Evolutionary conservation across 2,113 vertebrate genomes (phyloP), one percentile per base, ranked within the genome.

Genomic region (Stercorarius parasiticus): DNA sequence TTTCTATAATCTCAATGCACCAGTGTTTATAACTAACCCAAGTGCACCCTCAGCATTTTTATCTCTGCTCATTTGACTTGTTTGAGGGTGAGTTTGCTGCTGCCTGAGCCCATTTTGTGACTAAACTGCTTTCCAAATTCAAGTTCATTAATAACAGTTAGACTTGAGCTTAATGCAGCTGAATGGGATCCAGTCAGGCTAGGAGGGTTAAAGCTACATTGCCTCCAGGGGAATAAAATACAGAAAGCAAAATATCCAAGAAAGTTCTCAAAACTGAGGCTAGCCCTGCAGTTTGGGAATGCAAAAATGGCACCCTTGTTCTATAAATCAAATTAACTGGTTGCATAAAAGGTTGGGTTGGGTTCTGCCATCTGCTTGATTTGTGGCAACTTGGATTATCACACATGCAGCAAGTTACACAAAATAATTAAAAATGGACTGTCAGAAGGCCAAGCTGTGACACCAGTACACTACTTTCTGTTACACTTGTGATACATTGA

Each of bases 111-210:
- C 49, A 43, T 90, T 88, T 89, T 73, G 69, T 43, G 50, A 53
- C 86, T 82, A 84, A 88, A 78, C 50, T 13, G 64, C 29, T 91
- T 70, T 92, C 53, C 49, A 55, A 67, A 38, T 94, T 94, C 70
- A 86, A 69, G 47, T 84, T 88, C 36, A 89, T 90, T 86, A 84
- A 81, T 71, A 90, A 80, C 19, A 77, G n/a, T 62, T 43, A 93
- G 45, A 91, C n/a, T 65, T 81, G 69, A 88, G 50, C 88, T 85
- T 92, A 95, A 85, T 91, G 56, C 58, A 73, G 58, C 47, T 94
- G 79, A 93, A 93, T 58, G 62, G 69, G 53, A 87, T 90, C 47
- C 82, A 90, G 67, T 89, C 55, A 72, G 62, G 38, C 15, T 69
- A 30, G 21, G 25, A 94, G 27, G 22, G 70, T 76, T 80, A 91